phyloP scores from a whole-genome alignment of 1,140 invertebrate genomes.

The Lerema accius region DNA sequence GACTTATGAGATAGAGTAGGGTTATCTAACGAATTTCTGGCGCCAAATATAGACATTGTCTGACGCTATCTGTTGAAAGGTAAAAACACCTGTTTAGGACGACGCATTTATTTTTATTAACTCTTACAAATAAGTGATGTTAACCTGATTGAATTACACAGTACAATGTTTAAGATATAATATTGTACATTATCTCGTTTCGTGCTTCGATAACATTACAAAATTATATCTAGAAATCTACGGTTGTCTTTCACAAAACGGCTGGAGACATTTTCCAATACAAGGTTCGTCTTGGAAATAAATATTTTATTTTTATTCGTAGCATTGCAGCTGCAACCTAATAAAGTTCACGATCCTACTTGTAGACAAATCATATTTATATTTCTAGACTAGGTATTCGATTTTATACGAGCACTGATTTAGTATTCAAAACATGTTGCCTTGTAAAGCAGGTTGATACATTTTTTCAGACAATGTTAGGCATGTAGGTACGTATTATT shows the following conservation, averaged over 20 bases:
- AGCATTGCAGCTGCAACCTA: conserved; percentile 25
- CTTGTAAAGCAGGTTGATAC: neutral
- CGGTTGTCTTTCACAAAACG: conserved; percentile 4
- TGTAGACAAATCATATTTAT: conserved; percentile 29
- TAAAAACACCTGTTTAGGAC: neutral
- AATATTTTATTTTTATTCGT: conserved; percentile 28
- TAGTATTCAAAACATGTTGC: neutral
- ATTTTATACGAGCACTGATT: conserved; percentile 23
- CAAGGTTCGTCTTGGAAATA: conserved; percentile 4
- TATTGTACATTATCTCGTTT: neutral
- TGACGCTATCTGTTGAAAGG: neutral
- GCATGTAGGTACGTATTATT: too few species aligned
- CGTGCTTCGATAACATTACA: conserved; percentile 2
- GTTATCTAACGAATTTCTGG: neutral
- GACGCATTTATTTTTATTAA: too few species aligned
- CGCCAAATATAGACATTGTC: neutral
- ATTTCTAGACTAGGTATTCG: conserved; percentile 13
- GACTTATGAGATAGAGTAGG: neutral
- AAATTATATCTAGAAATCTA: conserved; percentile 8
- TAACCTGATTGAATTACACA: too few species aligned
- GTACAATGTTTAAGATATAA: neutral
- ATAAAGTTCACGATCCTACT: conserved; percentile 29
- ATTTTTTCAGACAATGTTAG: too few species aligned
- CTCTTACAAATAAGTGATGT: too few species aligned
- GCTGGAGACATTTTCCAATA: conserved; percentile 25